A percentile compares a stretch with the other conserved stretches of the same genome.
Conservation (phyloP, 2,113 vertebrate species). For the Xiphorhynchus elegans region DNA sequence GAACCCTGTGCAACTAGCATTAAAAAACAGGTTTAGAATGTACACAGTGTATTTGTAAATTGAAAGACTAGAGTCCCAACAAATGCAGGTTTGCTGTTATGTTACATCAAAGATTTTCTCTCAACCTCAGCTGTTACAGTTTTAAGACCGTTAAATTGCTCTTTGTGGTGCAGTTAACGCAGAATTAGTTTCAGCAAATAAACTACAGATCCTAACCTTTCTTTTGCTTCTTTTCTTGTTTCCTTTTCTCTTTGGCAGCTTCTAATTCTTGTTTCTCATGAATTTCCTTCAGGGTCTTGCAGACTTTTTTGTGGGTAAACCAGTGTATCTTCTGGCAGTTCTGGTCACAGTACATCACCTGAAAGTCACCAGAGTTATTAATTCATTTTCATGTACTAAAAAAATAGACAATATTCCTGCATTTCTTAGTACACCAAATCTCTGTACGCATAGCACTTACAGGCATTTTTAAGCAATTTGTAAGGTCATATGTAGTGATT, state of each 20-base stretch:
- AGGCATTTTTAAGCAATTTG: neutral
- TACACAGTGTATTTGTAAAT: neutral
- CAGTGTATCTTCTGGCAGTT: constrained; percentile 95
- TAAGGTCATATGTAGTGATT: neutral
- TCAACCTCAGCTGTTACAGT: neutral
- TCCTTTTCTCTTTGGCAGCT: constrained; percentile 78
- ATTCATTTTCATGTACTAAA: neutral
- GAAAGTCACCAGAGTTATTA: constrained; percentile 12
- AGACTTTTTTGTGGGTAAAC: constrained; percentile 96
- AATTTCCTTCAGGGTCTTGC: constrained; percentile 87
- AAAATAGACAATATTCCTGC: neutral
- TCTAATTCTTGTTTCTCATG: constrained; percentile 87
- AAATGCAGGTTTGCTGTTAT: neutral
- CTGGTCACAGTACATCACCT: constrained; percentile 95
- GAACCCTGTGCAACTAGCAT: neutral
- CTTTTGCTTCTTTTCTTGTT: constrained; percentile 73
- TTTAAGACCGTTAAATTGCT: neutral
- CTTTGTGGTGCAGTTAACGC: neutral
- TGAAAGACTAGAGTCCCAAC: neutral
- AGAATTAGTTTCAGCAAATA: neutral
- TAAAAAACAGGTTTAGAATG: neutral
- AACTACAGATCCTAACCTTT: constrained; percentile 68
- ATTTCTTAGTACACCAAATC: neutral
- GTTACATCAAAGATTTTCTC: neutral
- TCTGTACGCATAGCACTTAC: neutral